Conservation (phyloP, 1,140 invertebrate species). For the Drosophila dunni region DNA sequence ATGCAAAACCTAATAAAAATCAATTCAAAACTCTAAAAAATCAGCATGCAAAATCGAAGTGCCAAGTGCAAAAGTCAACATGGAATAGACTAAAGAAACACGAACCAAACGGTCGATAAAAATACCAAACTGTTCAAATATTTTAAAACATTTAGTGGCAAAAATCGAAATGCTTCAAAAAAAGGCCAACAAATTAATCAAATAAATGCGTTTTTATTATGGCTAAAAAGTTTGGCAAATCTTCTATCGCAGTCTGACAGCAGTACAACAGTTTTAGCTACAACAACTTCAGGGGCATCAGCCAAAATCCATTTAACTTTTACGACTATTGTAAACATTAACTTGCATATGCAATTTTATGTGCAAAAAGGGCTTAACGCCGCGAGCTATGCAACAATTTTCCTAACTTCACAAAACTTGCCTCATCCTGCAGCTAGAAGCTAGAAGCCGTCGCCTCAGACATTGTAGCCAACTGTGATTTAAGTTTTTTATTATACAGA, state of each 20-base stretch:
- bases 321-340: conserved; percentile 77
- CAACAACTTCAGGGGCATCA: conserved; percentile 3
- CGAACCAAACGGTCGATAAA: conserved; percentile 22
- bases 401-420: conserved; percentile 53
- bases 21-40: conserved; percentile 16
- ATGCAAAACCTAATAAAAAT: conserved; percentile 3
- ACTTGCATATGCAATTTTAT: conserved; percentile 77
- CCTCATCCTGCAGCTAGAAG: conserved; percentile 15
- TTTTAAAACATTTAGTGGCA: conserved; percentile 39
- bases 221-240: conserved; percentile 25
- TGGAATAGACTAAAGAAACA: conserved; percentile 24
- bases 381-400: conserved; percentile 53
- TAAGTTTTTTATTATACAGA: conserved; percentile 39
- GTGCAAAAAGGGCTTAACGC: conserved; percentile 51
- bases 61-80: conserved; percentile 49
- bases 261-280: too few relatives aligned
- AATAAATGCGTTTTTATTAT: conserved; percentile 63
- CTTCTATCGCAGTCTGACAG: not conserved
- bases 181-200: conserved; percentile 49
- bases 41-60: conserved; percentile 1
- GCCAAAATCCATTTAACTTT: conserved; percentile 76
- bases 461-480: conserved; percentile 60
- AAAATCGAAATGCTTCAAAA: not conserved
- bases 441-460: conserved; percentile 24
- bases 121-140: conserved; percentile 36